phyloP scores from a whole-genome alignment of 1,140 invertebrate species.

The Vanessa atalanta region DNA sequence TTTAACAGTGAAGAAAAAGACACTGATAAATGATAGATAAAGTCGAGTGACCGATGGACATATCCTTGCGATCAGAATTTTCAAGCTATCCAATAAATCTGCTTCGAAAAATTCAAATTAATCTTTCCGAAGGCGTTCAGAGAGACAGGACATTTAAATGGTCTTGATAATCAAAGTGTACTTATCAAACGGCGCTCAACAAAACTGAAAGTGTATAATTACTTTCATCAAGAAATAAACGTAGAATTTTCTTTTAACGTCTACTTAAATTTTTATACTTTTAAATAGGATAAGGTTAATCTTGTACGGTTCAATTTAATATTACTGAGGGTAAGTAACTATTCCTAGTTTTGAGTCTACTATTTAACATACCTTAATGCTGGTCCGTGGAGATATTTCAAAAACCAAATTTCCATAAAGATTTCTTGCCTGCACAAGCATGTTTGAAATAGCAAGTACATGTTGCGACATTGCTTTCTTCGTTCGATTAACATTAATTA shows the following conservation, averaged over 20 bases:
- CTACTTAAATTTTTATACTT: neutral
- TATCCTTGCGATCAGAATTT: conserved; percentile 33
- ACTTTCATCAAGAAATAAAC: neutral
- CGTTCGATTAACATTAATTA: too few relatives aligned
- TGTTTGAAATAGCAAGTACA: too few relatives aligned
- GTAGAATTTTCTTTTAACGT: neutral
- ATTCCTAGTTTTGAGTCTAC: too few relatives aligned
- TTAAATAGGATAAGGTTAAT: too few relatives aligned
- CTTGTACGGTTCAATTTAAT: too few relatives aligned
- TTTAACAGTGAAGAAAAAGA: conserved; percentile 12
- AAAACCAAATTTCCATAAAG: too few relatives aligned
- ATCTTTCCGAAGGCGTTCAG: conserved; percentile 28
- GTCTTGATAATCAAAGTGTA: conserved; percentile 21
- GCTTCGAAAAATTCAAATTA: conserved; percentile 39
- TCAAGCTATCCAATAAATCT: conserved; percentile 36
- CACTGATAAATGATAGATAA: conserved; percentile 34
- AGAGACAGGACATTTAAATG: conserved; percentile 26
- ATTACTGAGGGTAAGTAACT: too few relatives aligned
- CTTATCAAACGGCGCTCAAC: conserved; percentile 1
- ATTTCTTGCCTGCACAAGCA: too few relatives aligned
- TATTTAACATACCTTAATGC: too few relatives aligned
- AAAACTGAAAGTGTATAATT: neutral
- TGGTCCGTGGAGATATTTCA: too few relatives aligned
- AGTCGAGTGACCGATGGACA: conserved; percentile 23
- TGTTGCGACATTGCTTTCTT: too few relatives aligned